Evolutionary conservation across 2,113 vertebrate genomes (phyloP), one percentile per base, ranked within the genome.

Genomic region (Gasterosteus nipponicus): DNA sequence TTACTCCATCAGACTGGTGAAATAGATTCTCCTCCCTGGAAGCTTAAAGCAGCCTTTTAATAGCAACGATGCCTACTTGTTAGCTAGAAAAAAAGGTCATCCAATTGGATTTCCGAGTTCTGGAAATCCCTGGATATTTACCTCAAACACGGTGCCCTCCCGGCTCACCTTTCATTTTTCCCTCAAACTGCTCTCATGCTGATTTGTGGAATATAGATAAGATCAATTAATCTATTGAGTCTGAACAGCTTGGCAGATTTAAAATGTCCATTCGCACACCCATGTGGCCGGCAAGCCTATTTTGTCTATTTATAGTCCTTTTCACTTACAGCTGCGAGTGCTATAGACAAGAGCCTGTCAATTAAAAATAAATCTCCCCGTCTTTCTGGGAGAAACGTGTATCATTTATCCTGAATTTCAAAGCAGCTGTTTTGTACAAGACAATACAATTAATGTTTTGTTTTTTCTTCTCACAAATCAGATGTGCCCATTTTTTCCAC

Each of bases 51-150:
- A 31, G 71, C 76, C 71, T 82, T 88, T 88, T 80, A 87, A 79
- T 82, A 85, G 87, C 77, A 61, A 38, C 15, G 26, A 66, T 86
- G 58, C 58, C 59, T 84, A 75, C 87, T 92, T 89, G 77, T 86
- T 86, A 84, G 78, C 73, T 53, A 73, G 67, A 15, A 73, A 69
- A 80, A 89, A 90, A 86, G 70, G 70, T 88, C 82, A 85, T 16
- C 53, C 77, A 84, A 83, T 89, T 88, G 77, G 84, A 88, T 92
- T 91, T 86, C 70, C 41, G 54, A 66, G 60, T 62, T 10, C 47
- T 84, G 54, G 63, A 82, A 89, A 78, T 87, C 85, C 73, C 76
- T 38, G 18, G 65, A 80, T 89, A 64, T 89, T 88, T 85, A 88
- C 80, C 75, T 83, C 73, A 71, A 82, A 81, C 83, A 85, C 38